phyloP scores from a whole-genome alignment of 53 echinoderm and acorn worm genomes.

The Mesocentrotus franciscanus region DNA sequence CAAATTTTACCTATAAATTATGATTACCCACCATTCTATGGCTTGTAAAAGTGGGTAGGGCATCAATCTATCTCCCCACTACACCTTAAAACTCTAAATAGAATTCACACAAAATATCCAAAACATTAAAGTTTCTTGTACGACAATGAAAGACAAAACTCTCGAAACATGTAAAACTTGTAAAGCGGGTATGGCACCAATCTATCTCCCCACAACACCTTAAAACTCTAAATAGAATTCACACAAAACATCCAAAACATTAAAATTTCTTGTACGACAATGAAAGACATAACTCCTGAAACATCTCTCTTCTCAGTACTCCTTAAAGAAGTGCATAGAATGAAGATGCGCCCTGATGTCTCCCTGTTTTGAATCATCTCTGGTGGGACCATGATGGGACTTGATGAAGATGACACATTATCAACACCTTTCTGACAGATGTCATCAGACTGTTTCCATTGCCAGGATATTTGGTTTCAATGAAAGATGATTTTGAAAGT shows the following conservation, averaged over 20 bases:
- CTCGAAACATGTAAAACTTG: too few relatives aligned
- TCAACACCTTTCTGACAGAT: slow-evolving; percentile 44
- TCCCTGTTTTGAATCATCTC: neutral
- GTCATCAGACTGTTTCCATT: slow-evolving; percentile 18
- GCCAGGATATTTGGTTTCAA: neutral
- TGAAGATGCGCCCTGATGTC: neutral
- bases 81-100: too few relatives aligned
- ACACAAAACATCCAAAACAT: neutral
- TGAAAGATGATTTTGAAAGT: neutral
- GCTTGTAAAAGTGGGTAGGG: too few relatives aligned
- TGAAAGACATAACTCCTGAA: neutral
- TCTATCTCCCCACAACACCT: too few relatives aligned
- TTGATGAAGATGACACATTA: slow-evolving; percentile 44
- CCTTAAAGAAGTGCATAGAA: neutral
- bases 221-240: too few relatives aligned
- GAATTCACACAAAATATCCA: neutral
- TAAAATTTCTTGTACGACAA: neutral
- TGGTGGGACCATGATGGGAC: neutral
- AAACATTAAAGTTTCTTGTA: neutral
- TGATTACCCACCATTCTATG: too few relatives aligned
- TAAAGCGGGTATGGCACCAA: too few relatives aligned
- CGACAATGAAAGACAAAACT: neutral
- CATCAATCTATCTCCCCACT: too few relatives aligned
- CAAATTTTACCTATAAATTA: too few relatives aligned
- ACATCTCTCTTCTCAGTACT: neutral